Evolutionary conservation across 2,888 invertebrate species (phyloP).

Genomic region (Drosophila tripunctata): DNA sequence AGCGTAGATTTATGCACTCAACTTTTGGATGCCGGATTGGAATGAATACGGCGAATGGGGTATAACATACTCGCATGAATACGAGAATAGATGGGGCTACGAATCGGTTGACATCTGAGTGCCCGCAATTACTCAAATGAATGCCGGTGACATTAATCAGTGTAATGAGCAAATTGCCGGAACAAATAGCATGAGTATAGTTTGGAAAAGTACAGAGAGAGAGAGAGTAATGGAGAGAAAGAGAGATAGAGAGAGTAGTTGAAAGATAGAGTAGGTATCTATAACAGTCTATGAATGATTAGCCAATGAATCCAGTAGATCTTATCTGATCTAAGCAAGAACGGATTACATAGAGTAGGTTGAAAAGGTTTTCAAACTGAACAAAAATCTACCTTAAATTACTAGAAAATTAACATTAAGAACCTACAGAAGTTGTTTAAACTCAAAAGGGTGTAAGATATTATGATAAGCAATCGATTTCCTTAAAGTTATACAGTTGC

Average conservation of each 20-base stretch:
- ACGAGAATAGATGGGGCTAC: slow-evolving; percentile 7
- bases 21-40: slow-evolving; percentile 5
- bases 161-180: slow-evolving; percentile 42
- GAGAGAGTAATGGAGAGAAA: not conserved
- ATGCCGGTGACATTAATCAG: slow-evolving; percentile 35
- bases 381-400: too few species aligned
- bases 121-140: slow-evolving; percentile 28
- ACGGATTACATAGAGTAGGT: too few species aligned
- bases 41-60: not conserved
- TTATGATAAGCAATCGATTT: not conserved
- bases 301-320: not conserved
- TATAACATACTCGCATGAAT: not conserved
- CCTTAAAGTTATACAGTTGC: too few species aligned
- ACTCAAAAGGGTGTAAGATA: not conserved
- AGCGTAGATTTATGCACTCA: slow-evolving; percentile 68
- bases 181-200: slow-evolving; percentile 10
- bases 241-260: not conserved
- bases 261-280: slow-evolving; percentile 2
- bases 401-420: too few species aligned
- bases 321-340: not conserved
- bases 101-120: slow-evolving; percentile 27
- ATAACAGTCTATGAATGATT: not conserved
- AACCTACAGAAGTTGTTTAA: too few species aligned
- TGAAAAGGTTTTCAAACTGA: too few species aligned
- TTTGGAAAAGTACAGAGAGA: not conserved